phyloP scores from a whole-genome alignment of 1,140 invertebrate genomes.

The Bombus consobrinus region DNA sequence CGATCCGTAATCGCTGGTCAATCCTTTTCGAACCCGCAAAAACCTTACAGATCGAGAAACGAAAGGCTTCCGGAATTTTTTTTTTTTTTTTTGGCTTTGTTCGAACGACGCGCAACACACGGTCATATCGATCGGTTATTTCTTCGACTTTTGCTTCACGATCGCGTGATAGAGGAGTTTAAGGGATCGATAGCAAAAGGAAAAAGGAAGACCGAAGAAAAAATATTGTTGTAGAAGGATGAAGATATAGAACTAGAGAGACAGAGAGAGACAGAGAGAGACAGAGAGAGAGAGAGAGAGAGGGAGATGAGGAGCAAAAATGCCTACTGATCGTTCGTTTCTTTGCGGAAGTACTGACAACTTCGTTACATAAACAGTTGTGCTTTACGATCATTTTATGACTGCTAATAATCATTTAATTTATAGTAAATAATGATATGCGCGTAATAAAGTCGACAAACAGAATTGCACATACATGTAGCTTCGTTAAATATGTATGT shows the following conservation, averaged over 20 bases:
- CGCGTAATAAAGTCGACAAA: constrained; percentile 22
- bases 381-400: constrained; percentile 12
- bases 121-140: neutral
- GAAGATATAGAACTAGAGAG: too few species aligned
- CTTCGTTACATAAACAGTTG: constrained; percentile 13
- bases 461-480: constrained; percentile 1
- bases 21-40: constrained; percentile 7
- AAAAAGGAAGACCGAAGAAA: neutral
- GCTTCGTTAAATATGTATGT: neutral
- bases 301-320: neutral
- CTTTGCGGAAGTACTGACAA: neutral
- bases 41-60: constrained; percentile 39
- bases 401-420: constrained; percentile 29
- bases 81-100: neutral
- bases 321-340: neutral
- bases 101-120: neutral
- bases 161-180: neutral
- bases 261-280: neutral
- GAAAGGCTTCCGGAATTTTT: constrained; percentile 42
- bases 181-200: neutral
- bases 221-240: neutral
- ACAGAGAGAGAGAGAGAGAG: neutral
- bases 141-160: neutral
- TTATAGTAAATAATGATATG: constrained; percentile 57
- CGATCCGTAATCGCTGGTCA: constrained; percentile 30